Evolutionary conservation across 2,888 invertebrate genomes (phyloP), one percentile per base, ranked within the genome.

Genomic region (Drosophila peninsularis): DNA sequence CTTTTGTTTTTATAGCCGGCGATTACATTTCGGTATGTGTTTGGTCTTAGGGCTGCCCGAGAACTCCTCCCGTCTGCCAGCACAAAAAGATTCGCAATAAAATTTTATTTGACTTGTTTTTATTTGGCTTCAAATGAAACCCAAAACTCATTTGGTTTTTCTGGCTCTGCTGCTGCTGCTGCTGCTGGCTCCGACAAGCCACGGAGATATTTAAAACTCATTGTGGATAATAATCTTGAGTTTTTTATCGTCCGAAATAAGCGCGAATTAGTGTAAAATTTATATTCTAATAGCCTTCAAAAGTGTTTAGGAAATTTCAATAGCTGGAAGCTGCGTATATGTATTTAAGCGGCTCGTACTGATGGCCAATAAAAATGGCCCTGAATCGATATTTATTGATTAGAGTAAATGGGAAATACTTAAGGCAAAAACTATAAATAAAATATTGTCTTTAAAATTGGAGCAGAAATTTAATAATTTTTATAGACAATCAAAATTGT

Each of bases 1-100:
- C 79, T 71, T 84, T 89, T 83, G 82, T 82, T 83, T 83, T 84
- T 84, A 84, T 89, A 67, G 88, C 84, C 62, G 65, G 67, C 89
- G 82, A 89, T 84, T 84, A 89, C 88, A 88, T 84, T 89, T 89
- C 67, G 71, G 65, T 74, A 71, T 83, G 64, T 87, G 64, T 65
- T 63, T 63, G 47, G 47, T 77, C 60, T 54, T 53, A 50, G 9
- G 24, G 55, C 64, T 55, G 52, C 45, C 39, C 30, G 27, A 54
- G 60, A 56, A 50, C 44, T 54, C 27, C 50, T 44, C 10, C 5
- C 10, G 41, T 21, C 21, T 36, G 50, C 55, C 67, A 42, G 61
- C 54, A 60, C 49, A 69, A 62, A 62, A 86, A 84, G 88, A 87
- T 73, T 81, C 73, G 70, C 78, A 78, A 84, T 84, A 80, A 84